These are phyloP conservation scores for Drosophila virilis DNA, from an alignment of 1,140 invertebrate species.

Conservation along the genomic window DNA sequence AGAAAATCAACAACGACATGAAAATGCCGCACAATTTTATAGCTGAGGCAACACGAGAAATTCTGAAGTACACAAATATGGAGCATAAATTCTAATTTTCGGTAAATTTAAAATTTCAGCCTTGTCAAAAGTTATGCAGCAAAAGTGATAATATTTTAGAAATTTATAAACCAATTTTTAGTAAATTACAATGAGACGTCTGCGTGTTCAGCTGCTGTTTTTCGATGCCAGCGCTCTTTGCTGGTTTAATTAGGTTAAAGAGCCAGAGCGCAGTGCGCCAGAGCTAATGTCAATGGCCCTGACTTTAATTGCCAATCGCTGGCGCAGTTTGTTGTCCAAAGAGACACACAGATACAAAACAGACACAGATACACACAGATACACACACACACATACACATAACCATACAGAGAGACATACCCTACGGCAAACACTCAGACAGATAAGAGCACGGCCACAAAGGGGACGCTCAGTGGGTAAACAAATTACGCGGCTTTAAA, in stretches of 20 bases:
- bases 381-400: slow-evolving; percentile 7
- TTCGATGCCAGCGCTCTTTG: slow-evolving; percentile 32
- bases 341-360: slow-evolving; percentile 31
- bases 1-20: slow-evolving; percentile 9
- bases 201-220: slow-evolving; percentile 18
- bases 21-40: slow-evolving; percentile 54
- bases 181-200: slow-evolving; percentile 56
- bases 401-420: background rate
- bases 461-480: slow-evolving; percentile 38
- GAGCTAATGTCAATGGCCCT: slow-evolving; percentile 60
- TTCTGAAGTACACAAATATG: slow-evolving; percentile 15
- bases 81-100: slow-evolving; percentile 63
- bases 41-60: slow-evolving; percentile 25
- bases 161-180: slow-evolving; percentile 79
- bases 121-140: slow-evolving; percentile 58
- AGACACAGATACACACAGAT: slow-evolving; percentile 9
- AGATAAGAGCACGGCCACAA: slow-evolving; percentile 33
- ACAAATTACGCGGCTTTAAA: slow-evolving; percentile 80
- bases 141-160: slow-evolving; percentile 53
- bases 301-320: slow-evolving; percentile 60
- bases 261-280: slow-evolving; percentile 18
- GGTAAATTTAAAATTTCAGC: slow-evolving; percentile 61
- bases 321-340: slow-evolving; percentile 54
- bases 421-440: slow-evolving; percentile 2
- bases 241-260: slow-evolving; percentile 81